These are phyloP conservation scores for Salminus brasiliensis DNA, from an alignment of 2,113 vertebrate species.

Conservation along the genomic window DNA sequence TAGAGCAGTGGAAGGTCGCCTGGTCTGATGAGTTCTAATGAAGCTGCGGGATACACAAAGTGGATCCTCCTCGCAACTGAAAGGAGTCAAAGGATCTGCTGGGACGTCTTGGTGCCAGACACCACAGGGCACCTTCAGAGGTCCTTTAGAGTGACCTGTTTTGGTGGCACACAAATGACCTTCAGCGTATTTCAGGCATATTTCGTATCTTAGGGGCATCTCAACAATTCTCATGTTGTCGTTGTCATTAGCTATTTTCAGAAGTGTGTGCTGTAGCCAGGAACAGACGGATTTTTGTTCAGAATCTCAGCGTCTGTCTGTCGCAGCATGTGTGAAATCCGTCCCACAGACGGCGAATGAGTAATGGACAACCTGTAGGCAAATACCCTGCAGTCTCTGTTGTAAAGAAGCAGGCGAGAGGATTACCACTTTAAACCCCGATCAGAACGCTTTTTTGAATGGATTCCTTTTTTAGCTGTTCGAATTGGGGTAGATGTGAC, in stretches of 20 bases:
- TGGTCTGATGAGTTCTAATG: too few species aligned
- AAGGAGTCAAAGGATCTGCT: too few species aligned
- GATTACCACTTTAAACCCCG: conserved; percentile 8
- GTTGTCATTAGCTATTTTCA: conserved; percentile 46
- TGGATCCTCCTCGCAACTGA: too few species aligned
- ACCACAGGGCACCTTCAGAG: too few species aligned
- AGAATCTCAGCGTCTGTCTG: conserved; percentile 5
- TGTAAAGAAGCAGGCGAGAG: conserved; percentile 1
- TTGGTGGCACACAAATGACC: too few species aligned
- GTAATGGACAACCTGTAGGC: conserved; percentile 37
- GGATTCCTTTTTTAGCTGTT: neutral
- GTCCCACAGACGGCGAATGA: conserved; percentile 31
- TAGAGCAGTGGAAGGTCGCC: too few species aligned
- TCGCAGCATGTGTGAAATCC: conserved; percentile 35
- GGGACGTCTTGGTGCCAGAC: too few species aligned
- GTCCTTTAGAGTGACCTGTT: too few species aligned
- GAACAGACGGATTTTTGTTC: conserved; percentile 42
- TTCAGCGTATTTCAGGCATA: conserved; percentile 50
- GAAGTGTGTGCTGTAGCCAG: conserved; percentile 2
- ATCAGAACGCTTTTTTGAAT: neutral
- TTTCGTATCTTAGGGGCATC: conserved; percentile 54
- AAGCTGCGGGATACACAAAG: too few species aligned
- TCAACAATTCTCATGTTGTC: conserved; percentile 52
- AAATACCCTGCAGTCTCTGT: conserved; percentile 7
- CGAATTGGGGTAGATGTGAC: neutral